phyloP scores from a whole-genome alignment of 2,797 vertebrate genomes.

The Staurois parvus region DNA sequence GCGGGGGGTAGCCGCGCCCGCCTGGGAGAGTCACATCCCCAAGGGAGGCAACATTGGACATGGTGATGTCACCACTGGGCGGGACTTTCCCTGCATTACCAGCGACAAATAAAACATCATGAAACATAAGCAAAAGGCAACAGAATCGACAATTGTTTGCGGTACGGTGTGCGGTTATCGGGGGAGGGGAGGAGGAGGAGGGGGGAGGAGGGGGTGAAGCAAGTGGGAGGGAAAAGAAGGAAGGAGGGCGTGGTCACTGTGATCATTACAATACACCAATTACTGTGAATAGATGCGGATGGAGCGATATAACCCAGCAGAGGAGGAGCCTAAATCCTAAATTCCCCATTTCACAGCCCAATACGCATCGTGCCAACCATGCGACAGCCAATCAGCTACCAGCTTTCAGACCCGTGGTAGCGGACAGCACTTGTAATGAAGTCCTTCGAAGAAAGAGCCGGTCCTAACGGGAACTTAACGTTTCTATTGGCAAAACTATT shows the following conservation, averaged over 20 bases:
- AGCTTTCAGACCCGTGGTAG: no score
- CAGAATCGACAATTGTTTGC: not conserved
- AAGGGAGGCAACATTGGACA: conserved; percentile 70
- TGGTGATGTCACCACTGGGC: conserved; percentile 78
- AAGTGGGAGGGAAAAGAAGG: not conserved
- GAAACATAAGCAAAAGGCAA: conserved; percentile 33
- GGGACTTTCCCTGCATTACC: conserved; percentile 82
- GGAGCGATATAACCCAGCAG: conserved; percentile 41
- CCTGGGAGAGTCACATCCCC: conserved; percentile 77
- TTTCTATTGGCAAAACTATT: no score
- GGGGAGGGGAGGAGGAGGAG: not conserved
- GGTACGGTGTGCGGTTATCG: not conserved
- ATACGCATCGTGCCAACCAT: no score
- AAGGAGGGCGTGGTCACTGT: not conserved
- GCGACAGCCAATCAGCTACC: no score
- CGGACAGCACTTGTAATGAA: no score
- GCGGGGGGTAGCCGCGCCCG: conserved; percentile 79
- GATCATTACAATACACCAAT: conserved; percentile 21
- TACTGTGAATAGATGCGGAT: not conserved
- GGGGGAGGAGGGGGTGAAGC: not conserved
- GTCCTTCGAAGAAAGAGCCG: no score
- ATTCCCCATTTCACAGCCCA: not conserved
- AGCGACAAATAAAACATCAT: conserved; percentile 80
- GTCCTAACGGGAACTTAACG: no score
- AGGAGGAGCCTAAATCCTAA: conserved; percentile 28